These are phyloP conservation scores for Microctonus brassicae DNA, from an alignment of 2,888 invertebrate species.

Conservation along the genomic window DNA sequence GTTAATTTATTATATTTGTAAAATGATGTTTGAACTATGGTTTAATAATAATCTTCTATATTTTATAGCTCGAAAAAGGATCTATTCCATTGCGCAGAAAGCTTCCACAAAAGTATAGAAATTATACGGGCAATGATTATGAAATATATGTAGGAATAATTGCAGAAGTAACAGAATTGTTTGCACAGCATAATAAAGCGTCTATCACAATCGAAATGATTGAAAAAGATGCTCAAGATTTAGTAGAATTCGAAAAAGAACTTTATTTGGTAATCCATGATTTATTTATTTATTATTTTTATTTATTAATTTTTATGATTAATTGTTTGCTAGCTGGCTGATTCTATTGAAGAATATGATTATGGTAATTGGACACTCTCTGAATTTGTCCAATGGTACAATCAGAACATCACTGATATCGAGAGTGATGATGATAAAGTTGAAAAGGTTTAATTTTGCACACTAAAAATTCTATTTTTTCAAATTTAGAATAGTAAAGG, in stretches of 20 bases:
- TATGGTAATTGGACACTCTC: not conserved
- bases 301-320: not conserved
- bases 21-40: not conserved
- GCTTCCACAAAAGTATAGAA: slow-evolving; percentile 27
- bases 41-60: not conserved
- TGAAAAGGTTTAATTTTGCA: slow-evolving; percentile 11
- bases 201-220: slow-evolving; percentile 42
- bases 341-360: not conserved
- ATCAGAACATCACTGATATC: slow-evolving; percentile 20
- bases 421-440: slow-evolving; percentile 14
- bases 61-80: slow-evolving; percentile 16
- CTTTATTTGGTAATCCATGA: slow-evolving; percentile 33
- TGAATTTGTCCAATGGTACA: slow-evolving; percentile 29
- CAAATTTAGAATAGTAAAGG: not conserved
- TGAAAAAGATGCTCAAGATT: slow-evolving; percentile 43
- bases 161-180: slow-evolving; percentile 34
- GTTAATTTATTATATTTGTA: no score
- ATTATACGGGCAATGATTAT: slow-evolving; percentile 40
- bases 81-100: slow-evolving; percentile 16
- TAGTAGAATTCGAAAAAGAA: slow-evolving; percentile 49
- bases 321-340: not conserved
- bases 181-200: slow-evolving; percentile 43
- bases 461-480: no score
- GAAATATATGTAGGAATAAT: slow-evolving; percentile 41
- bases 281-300: not conserved